These are phyloP conservation scores for Cuculus canorus DNA, from an alignment of 2,797 vertebrate species.

Conservation along the genomic window DNA sequence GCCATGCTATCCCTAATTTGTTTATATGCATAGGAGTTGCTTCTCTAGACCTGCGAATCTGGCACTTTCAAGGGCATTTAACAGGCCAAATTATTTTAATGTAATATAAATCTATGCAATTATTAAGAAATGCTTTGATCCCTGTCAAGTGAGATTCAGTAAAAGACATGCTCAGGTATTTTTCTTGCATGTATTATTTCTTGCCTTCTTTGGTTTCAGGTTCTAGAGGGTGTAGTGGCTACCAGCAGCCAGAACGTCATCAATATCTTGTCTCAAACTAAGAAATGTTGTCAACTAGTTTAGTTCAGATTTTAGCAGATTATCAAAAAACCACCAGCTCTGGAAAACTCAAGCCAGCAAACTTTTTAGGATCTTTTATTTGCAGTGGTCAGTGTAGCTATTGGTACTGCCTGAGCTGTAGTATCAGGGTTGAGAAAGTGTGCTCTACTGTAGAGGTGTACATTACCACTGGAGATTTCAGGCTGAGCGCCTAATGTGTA, in stretches of 20 bases:
- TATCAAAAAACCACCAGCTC: neutral
- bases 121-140: conserved; percentile 40
- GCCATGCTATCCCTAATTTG: conserved; percentile 1
- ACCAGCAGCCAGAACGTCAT: neutral
- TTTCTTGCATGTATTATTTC: conserved; percentile 18
- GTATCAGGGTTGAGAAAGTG: neutral
- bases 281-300: neutral
- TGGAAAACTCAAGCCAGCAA: neutral
- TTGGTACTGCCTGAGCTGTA: neutral
- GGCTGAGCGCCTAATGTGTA: neutral
- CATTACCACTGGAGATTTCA: neutral
- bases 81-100: conserved; percentile 32
- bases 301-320: neutral
- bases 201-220: neutral
- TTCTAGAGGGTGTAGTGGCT: neutral
- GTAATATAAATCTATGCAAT: conserved; percentile 1
- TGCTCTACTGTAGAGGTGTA: neutral
- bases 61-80: conserved; percentile 24
- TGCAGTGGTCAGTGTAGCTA: neutral
- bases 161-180: neutral
- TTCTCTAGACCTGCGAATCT: conserved; percentile 29
- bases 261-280: neutral
- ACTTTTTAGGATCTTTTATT: neutral
- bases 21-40: conserved; percentile 6
- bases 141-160: neutral